Base-by-base conservation (phyloP, 2,797 vertebrate species). In the Argya squamiceps region DNA sequence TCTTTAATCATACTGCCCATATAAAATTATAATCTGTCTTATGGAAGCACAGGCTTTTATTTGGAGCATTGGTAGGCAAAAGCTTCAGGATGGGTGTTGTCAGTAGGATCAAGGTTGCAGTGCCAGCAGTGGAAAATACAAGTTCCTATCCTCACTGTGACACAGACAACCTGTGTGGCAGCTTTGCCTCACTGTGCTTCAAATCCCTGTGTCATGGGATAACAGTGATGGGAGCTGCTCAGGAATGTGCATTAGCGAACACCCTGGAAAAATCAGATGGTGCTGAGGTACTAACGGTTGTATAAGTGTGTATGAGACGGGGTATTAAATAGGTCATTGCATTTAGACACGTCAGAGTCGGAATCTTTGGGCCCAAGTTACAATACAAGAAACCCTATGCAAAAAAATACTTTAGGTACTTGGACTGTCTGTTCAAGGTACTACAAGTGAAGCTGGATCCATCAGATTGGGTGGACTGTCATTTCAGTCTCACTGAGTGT, bases 21-120 rank as follows among this genome's bases (percentile, higher is more conserved):
- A 70, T 53, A 84, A 95, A 94, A 88, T 89, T 77, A 75, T 91
- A 93, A 79, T 44, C 41, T 17, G 21, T 75, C 21, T 80, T 63
- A 34, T 1, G 21, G 87, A 84, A 92, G 53, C 64, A 55, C 29
- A 44, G 58, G 50, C 24, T 75, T 85, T 88, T 79, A 79, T 95
- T 90, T 94, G 59, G 62, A 55, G 30, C 70, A 79, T 55, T 0
- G 0, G 11, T 15, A 69, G 60, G 52, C 74, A 86, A 90, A 92
- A 83, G 74, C 50, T 70, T 75, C 62, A n/a, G 13, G 71, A 59
- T 78, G 76, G 73, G 41, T 92, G 79, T 84, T 84, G 59, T 67
- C 81, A 24, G 50, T 21, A 78, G 47, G 63, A 90, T 78, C 52
- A 69, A 88, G 79, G 47, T 73, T 86, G 47, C 73, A 59, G 8